phyloP scores from a whole-genome alignment of 2,797 vertebrate species.

The Urocyon cinereoargenteus region DNA sequence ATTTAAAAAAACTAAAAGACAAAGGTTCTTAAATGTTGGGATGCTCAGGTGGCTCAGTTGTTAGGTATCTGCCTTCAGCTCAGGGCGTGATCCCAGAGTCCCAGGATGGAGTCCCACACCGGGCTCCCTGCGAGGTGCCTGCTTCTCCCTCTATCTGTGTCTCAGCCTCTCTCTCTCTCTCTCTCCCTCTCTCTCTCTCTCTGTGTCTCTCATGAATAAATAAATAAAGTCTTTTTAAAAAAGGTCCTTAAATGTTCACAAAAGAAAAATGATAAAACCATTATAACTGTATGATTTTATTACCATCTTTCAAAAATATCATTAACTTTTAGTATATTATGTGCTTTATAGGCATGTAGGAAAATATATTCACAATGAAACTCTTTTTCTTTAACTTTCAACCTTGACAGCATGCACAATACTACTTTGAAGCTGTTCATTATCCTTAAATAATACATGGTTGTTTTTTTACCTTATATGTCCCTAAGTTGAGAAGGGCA shows the following conservation, averaged over 20 bases:
- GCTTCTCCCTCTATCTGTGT: too few species aligned
- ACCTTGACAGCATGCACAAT: not conserved
- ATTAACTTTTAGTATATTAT: not conserved
- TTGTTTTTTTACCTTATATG: not conserved
- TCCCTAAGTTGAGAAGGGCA: not conserved
- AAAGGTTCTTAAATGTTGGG: not conserved
- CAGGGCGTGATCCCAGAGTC: too few species aligned
- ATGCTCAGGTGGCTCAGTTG: too few species aligned
- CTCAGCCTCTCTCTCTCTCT: too few species aligned
- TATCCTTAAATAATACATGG: not conserved
- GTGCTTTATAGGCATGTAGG: not conserved
- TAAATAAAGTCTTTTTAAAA: not conserved
- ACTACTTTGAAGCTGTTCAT: not conserved
- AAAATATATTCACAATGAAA: not conserved
- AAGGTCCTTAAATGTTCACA: not conserved
- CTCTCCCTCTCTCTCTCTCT: too few species aligned
- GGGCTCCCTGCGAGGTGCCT: too few species aligned
- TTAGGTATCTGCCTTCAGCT: too few species aligned
- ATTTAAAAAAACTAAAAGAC: not conserved
- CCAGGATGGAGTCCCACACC: too few species aligned
- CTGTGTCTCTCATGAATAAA: too few species aligned
- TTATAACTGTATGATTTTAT: not conserved
- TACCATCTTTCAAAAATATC: not conserved
- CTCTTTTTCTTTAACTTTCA: not conserved
- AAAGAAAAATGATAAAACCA: conserved; percentile 4